phyloP scores from a whole-genome alignment of 1,140 invertebrate genomes.

The Macrocentrus cingulum region DNA sequence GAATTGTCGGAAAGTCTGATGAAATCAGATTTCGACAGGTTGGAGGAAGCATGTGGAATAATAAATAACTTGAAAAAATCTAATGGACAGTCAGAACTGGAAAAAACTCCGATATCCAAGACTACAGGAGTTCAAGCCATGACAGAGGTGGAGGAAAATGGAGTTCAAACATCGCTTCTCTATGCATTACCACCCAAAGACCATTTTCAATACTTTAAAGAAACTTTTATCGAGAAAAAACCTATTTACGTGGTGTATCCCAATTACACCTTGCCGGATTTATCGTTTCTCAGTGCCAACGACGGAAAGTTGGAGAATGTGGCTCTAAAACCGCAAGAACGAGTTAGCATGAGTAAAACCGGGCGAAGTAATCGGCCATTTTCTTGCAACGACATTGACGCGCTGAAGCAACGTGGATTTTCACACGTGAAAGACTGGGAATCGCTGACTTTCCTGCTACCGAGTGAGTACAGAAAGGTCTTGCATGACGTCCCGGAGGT shows the following conservation, averaged over 20 bases:
- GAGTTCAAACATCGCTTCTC: conserved; percentile 52
- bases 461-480: conserved; percentile 73
- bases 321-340: conserved; percentile 60
- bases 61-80: conserved; percentile 28
- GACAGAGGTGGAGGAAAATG: conserved; percentile 50
- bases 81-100: conserved; percentile 28
- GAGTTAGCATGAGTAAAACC: conserved; percentile 42
- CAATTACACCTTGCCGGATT: conserved; percentile 86
- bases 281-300: conserved; percentile 77
- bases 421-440: conserved; percentile 88
- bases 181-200: conserved; percentile 36
- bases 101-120: conserved; percentile 35
- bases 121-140: conserved; percentile 46
- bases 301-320: conserved; percentile 66
- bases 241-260: conserved; percentile 90
- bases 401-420: conserved; percentile 76
- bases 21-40: conserved; percentile 40
- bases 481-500: conserved; percentile 77
- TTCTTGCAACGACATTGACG: conserved; percentile 81
- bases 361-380: conserved; percentile 68
- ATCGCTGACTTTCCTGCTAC: conserved; percentile 82
- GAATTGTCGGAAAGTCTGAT: conserved; percentile 56
- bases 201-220: conserved; percentile 35
- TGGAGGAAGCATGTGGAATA: conserved; percentile 25
- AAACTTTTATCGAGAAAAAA: conserved; percentile 60